A percentile compares a stretch with the other conserved stretches of the same genome.
These are phyloP conservation scores for Hemibagrus wyckioides DNA, from an alignment of 2,113 vertebrate species.

Conservation along the genomic window DNA sequence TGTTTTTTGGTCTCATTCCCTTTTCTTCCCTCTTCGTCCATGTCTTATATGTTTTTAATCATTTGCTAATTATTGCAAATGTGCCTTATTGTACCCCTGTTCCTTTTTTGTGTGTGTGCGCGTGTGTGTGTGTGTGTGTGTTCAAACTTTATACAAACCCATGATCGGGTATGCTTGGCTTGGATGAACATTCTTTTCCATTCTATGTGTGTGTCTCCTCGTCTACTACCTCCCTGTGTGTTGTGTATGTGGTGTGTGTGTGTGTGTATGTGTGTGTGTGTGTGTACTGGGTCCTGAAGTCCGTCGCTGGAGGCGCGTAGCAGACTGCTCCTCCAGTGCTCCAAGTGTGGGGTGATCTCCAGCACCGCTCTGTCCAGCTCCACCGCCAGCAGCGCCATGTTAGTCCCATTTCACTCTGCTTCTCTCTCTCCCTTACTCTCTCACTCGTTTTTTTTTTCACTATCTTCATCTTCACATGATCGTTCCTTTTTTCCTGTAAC, in stretches of 20 bases:
- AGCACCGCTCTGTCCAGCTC: constrained; percentile 89
- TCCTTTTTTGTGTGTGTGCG: constrained; percentile 28
- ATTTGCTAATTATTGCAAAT: constrained; percentile 33
- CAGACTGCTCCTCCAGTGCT: constrained; percentile 95
- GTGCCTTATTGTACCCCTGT: neutral
- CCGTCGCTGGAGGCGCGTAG: constrained; percentile 79
- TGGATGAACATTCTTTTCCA: constrained; percentile 14
- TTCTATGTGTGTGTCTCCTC: constrained; percentile 1
- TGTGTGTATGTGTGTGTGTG: constrained; percentile 36
- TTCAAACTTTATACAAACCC: neutral
- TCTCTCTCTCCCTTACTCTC: constrained; percentile 59
- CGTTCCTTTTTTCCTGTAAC: constrained; percentile 36
- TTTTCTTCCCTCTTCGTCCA: constrained; percentile 39
- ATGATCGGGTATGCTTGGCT: neutral
- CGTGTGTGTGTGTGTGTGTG: constrained; percentile 37
- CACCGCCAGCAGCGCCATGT: constrained; percentile 94
- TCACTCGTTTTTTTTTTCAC: constrained; percentile 32
- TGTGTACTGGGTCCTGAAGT: constrained; percentile 67
- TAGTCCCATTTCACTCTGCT: constrained; percentile 76
- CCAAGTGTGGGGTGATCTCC: constrained; percentile 94
- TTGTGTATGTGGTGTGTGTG: constrained; percentile 20
- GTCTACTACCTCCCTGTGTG: neutral
- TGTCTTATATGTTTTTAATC: constrained; percentile 20
- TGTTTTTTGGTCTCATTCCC: constrained; percentile 47
- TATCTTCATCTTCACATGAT: constrained; percentile 45